Base-by-base conservation (phyloP, 2,797 vertebrate species). In the Chelon auratus region DNA sequence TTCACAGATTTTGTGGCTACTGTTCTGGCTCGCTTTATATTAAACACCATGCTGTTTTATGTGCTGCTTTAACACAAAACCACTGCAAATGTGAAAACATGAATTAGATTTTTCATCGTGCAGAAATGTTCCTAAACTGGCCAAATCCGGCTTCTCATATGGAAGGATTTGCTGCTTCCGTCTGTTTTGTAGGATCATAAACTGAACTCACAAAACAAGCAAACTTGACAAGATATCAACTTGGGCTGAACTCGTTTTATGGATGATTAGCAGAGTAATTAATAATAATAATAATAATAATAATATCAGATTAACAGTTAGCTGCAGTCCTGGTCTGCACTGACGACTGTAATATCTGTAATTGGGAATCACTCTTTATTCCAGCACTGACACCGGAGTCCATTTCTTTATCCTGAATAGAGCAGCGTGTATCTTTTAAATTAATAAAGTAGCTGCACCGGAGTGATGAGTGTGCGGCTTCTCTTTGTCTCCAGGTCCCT, bases 401-500 rank as follows among this genome's bases (percentile, higher is more conserved):
- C 24, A 10, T 39, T 17, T 13, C 22, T n/a, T 62, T 12, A n/a
- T 24, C 30, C 57, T 71, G 45, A 65, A 79, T 71, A 68, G 72
- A 67, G 39, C 36, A 47, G 47, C 24, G 2, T 0, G 18, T 72
- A 70, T 78, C 52, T 53, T n/a, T 67, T 57, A 62, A 75, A 68
- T 36, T 59, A 72, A 83, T 81, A 68, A 68, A 75, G 76, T 37
- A 52, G 78, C 66, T 52, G 62, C 54, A 43, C 22, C 1, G 2
- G 37, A 24, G 33, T 78, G 77, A 61, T 37, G 60, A 72, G 75
- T 51, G 62, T 17, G 30, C 47, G 42, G 43, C 64, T 75, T 66
- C 39, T 64, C 55, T 72, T 75, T 77, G 72, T 77, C 73, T 80
- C 48, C 17, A 39, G 53, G 20, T 68, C 77, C 75, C 69, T 33